Conservation (phyloP, 2,888 invertebrate genomes). For the Drepanosiphum platanoidis region DNA sequence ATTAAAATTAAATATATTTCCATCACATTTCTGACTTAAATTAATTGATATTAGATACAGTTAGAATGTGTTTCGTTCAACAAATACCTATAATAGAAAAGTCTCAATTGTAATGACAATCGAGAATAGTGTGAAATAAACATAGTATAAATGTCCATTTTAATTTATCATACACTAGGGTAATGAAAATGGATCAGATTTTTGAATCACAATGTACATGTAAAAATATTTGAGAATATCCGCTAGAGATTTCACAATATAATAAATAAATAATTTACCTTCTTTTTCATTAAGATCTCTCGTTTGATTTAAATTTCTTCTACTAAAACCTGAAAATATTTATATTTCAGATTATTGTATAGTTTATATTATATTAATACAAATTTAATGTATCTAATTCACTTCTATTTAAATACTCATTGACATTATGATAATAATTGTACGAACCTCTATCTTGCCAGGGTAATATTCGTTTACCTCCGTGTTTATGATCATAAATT, state of each 20-base stretch:
- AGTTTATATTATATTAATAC: neutral
- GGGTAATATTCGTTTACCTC: slow-evolving; percentile 57
- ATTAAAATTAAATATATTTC: too few relatives aligned
- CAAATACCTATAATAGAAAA: too few relatives aligned
- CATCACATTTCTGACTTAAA: neutral
- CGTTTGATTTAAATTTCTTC: slow-evolving; percentile 43
- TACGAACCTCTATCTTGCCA: slow-evolving; percentile 61
- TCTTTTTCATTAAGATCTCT: slow-evolving; percentile 47
- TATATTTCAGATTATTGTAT: neutral
- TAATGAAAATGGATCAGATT: too few relatives aligned
- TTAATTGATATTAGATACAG: neutral
- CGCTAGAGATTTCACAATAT: too few relatives aligned
- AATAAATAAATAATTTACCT: slow-evolving; percentile 19
- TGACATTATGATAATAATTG: neutral
- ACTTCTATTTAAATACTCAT: neutral
- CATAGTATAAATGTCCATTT: too few relatives aligned
- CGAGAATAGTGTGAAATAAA: too few relatives aligned
- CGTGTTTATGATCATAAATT: slow-evolving; percentile 58
- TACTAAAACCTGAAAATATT: slow-evolving; percentile 39
- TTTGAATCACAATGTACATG: too few relatives aligned
- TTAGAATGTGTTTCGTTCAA: neutral
- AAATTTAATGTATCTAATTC: neutral
- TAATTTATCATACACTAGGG: too few relatives aligned
- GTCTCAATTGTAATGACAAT: too few relatives aligned
- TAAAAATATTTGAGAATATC: neutral